Base-by-base conservation (phyloP, 2,888 invertebrate genomes). In the Eucriotettix oculatus region DNA sequence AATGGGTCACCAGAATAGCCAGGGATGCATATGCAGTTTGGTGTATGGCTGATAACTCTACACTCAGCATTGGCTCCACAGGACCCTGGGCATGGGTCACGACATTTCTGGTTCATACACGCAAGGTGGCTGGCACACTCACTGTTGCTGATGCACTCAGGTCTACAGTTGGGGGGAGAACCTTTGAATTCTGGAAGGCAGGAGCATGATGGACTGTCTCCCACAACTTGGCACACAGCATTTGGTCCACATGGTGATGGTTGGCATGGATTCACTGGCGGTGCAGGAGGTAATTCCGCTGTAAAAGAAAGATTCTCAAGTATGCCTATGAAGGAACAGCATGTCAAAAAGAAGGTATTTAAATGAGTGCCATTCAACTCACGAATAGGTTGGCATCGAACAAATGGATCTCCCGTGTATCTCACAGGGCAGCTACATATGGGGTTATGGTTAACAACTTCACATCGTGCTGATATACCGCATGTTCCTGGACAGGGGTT, bases 1-100 rank as follows among this genome's bases (percentile, higher is more conserved):
- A 82, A 82, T 12, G 84, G 81, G 71, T 84, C 80, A 43, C 87
- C 86, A 16, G 80, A 79, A 66, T 78, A 82, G 60, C 83, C 84
- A 48, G 75, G 69, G 17, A 76, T 74, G 66, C 86, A 86, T 52
- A 78, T 77, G 68, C 86, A 86, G 52, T 80, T 77, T 84, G 83
- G 64, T 78, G 82, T 80, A 71, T 90, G 85, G 70, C 86, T 87
- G 16, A 86, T 78, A 10, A 88, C 86, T 68, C 80, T 79, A 68
- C 91, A 92, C 81, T 82, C 70, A 5, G 79, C 76, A 65, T 78
- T 76, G 59, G 70, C 69, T 12, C 78, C 78, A 66, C 79, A 79
- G 43, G 75, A 74, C 60, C 77, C 76, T 41, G 76, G 76, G 63
- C 78, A 79, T 54, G 79, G 79, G 69, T 79, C 76, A 61, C 72